Evolutionary conservation across 2,797 vertebrate genomes (phyloP).

Genomic region (Platyrinchus mystaceus): DNA sequence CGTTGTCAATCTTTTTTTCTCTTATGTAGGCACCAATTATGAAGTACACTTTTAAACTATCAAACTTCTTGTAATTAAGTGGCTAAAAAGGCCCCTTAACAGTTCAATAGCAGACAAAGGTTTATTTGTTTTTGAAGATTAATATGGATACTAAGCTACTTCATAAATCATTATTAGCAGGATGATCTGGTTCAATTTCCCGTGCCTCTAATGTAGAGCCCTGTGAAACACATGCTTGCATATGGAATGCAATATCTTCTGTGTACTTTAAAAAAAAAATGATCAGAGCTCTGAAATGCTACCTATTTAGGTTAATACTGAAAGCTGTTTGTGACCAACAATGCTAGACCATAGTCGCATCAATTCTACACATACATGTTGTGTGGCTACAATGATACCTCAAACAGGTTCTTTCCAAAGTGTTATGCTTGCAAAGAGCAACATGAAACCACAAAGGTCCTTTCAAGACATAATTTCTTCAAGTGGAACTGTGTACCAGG

Average conservation of each 20-base stretch:
- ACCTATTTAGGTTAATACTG: constrained; percentile 53
- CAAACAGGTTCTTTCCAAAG: background rate
- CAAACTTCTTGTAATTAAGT: constrained; percentile 31
- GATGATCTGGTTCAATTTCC: constrained; percentile 13
- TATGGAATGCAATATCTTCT: constrained; percentile 60
- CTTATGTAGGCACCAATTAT: constrained; percentile 81
- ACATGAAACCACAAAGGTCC: constrained; percentile 6
- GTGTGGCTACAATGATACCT: constrained; percentile 7
- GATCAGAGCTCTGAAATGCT: constrained; percentile 49
- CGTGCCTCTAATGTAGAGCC: constrained; percentile 78
- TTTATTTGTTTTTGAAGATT: constrained; percentile 1
- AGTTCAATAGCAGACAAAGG: constrained; percentile 13
- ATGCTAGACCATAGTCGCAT: constrained; percentile 32
- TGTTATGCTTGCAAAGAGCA: constrained; percentile 7
- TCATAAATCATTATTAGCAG: constrained; percentile 25
- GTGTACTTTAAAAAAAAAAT: background rate
- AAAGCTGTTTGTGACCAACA: constrained; percentile 48
- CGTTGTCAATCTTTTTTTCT: background rate
- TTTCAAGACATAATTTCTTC: constrained; percentile 20
- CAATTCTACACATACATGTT: background rate
- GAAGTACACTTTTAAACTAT: constrained; percentile 84
- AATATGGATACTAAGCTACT: constrained; percentile 36
- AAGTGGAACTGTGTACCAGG: background rate
- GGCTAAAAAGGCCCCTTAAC: constrained; percentile 63
- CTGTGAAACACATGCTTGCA: constrained; percentile 72